Percentiles rank a stretch among this genome's conserved stretches.
These are phyloP conservation scores for Oscheius sp. DNA, from an alignment of 2,888 invertebrate genomes.

Conservation along the genomic window DNA sequence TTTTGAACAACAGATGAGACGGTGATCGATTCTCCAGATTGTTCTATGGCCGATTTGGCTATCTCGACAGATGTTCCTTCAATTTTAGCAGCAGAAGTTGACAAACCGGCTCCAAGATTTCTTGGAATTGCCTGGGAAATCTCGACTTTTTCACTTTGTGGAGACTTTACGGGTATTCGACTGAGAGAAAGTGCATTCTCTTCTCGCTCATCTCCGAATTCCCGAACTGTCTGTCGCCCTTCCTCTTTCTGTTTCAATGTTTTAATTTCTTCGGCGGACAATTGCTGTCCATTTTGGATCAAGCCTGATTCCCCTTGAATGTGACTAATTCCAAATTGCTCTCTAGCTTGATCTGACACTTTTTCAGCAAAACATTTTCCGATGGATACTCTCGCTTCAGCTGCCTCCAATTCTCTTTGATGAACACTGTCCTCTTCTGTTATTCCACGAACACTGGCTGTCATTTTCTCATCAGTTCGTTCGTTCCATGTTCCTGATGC, in stretches of 20 bases:
- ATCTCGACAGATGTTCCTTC: neutral
- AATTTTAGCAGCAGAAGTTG: neutral
- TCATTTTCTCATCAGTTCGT: neutral
- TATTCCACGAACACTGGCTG: neutral
- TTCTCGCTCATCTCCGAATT: constrained; percentile 35
- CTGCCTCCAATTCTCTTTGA: neutral
- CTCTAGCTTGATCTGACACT: neutral
- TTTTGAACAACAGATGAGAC: neutral
- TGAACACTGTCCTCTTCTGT: constrained; percentile 9
- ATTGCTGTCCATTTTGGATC: neutral
- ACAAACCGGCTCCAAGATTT: neutral
- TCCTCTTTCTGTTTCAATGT: neutral
- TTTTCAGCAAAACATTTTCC: neutral
- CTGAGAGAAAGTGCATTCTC: constrained; percentile 22
- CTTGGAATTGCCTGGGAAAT: constrained; percentile 21
- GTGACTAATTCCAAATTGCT: neutral
- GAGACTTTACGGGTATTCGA: constrained; percentile 38
- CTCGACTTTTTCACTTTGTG: constrained; percentile 42
- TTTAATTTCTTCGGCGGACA: neutral
- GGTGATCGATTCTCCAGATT: neutral
- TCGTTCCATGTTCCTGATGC: neutral
- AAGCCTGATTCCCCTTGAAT: neutral
- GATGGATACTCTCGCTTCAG: neutral
- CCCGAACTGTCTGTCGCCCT: neutral
- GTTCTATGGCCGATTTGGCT: neutral